Evolutionary conservation across 2,113 vertebrate genomes (phyloP).

Genomic region (Pyxicephalus adspersus): DNA sequence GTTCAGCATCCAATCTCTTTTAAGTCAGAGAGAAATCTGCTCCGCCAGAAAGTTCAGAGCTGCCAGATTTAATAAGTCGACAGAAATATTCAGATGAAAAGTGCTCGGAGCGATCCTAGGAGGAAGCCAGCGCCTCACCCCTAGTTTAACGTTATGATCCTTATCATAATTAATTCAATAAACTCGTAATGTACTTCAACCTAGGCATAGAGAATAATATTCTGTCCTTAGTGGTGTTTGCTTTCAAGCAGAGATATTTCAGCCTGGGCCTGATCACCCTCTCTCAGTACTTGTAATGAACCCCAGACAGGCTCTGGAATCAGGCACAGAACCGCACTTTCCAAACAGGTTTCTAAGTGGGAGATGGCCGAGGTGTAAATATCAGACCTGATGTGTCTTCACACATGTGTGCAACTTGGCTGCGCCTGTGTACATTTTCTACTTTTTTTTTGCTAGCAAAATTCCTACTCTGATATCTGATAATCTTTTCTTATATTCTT

Average conservation of each 20-base stretch:
- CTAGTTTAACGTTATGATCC: slow-evolving; percentile 99
- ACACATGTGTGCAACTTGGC: neutral
- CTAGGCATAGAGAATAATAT: slow-evolving; percentile 88
- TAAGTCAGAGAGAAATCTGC: slow-evolving; percentile 93
- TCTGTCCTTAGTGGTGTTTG: slow-evolving; percentile 84
- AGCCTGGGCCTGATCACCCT: slow-evolving; percentile 86
- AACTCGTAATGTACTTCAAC: slow-evolving; percentile 98
- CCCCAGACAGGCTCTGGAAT: slow-evolving; percentile 84
- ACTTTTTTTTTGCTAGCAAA: neutral
- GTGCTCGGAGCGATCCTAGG: slow-evolving; percentile 90
- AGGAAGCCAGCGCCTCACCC: slow-evolving; percentile 93
- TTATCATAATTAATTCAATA: slow-evolving; percentile 99
- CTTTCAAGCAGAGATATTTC: slow-evolving; percentile 89
- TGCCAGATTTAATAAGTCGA: slow-evolving; percentile 98
- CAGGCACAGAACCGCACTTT: slow-evolving; percentile 69
- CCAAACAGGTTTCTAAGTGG: slow-evolving; percentile 65
- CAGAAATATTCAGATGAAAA: slow-evolving; percentile 89
- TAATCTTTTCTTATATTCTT: no score
- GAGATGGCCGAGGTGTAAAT: slow-evolving; percentile 62
- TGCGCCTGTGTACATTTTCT: neutral
- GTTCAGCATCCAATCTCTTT: slow-evolving; percentile 94
- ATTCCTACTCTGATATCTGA: no score
- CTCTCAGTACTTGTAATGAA: slow-evolving; percentile 85
- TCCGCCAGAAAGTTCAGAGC: slow-evolving; percentile 96
- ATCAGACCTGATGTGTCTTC: slow-evolving; percentile 8